Evolutionary conservation across 23 tunicate genomes (phyloP).

Genomic region (Ciona savignyi): DNA sequence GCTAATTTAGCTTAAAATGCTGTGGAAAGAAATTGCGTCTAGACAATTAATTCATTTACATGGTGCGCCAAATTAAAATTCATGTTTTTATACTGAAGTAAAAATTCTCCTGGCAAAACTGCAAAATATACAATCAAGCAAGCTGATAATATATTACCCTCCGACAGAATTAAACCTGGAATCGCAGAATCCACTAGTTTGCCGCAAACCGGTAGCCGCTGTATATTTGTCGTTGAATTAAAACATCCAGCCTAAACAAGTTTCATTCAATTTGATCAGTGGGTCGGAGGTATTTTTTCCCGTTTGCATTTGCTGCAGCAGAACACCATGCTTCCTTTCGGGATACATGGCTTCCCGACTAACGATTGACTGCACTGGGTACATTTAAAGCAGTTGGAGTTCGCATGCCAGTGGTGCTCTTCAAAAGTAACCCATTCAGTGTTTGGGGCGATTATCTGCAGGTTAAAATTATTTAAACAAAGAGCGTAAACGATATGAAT

Average conservation of each 20-base stretch:
- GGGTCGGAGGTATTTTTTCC: slow-evolving; percentile 16
- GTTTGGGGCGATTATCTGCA: slow-evolving; percentile 77
- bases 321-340: slow-evolving; percentile 82
- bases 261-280: background rate
- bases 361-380: slow-evolving; percentile 55
- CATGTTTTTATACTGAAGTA: background rate
- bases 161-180: background rate
- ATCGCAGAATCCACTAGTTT: too few relatives aligned
- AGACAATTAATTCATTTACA: too few relatives aligned
- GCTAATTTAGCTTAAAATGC: background rate
- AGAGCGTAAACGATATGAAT: too few relatives aligned
- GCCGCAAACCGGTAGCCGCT: background rate
- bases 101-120: background rate
- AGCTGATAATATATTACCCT: background rate
- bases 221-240: background rate
- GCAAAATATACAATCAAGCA: background rate
- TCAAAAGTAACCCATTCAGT: slow-evolving; percentile 95
- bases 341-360: slow-evolving; percentile 88
- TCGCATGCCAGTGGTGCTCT: slow-evolving; percentile 88
- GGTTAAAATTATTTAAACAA: too few relatives aligned
- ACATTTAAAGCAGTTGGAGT: slow-evolving; percentile 80
- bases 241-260: background rate
- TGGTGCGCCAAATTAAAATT: background rate
- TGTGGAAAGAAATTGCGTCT: background rate
- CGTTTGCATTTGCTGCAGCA: slow-evolving; percentile 88